Evolutionary conservation across 2,888 invertebrate species (phyloP).

Genomic region (Ophioninae sp.): DNA sequence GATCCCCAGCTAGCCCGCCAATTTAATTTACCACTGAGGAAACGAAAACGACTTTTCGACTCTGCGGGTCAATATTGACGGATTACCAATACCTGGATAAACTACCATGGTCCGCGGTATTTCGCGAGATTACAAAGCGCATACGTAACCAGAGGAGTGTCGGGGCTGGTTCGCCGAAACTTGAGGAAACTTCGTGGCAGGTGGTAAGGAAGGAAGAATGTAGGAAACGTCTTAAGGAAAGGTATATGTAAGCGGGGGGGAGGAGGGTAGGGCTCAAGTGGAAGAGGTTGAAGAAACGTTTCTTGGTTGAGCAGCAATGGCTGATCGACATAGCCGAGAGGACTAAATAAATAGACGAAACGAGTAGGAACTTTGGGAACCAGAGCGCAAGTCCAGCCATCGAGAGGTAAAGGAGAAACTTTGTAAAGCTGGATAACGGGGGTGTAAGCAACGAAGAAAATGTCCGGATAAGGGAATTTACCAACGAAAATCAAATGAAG

Average conservation of each 20-base stretch:
- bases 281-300: slow-evolving; percentile 15
- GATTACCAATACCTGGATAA: background rate
- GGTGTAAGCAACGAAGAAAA: slow-evolving; percentile 9
- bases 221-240: slow-evolving; percentile 1
- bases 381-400: slow-evolving; percentile 8
- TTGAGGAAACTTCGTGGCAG: slow-evolving; percentile 10
- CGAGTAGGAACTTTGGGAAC: slow-evolving; percentile 35
- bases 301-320: slow-evolving; percentile 32
- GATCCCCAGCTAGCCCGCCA: too few species aligned
- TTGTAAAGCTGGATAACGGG: background rate
- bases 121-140: background rate
- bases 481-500: slow-evolving; percentile 34
- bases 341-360: slow-evolving; percentile 31
- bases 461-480: background rate
- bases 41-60: too few species aligned
- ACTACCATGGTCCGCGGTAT: slow-evolving; percentile 2
- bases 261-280: background rate
- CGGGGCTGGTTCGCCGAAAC: background rate
- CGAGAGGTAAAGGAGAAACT: background rate
- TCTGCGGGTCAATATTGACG: background rate
- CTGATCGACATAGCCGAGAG: slow-evolving; percentile 10
- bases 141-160: background rate
- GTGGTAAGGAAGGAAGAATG: slow-evolving; percentile 11
- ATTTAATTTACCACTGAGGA: too few species aligned
- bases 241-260: background rate